A percentile compares a stretch with the other conserved stretches of the same genome.
Evolutionary conservation across 2,888 invertebrate genomes (phyloP).

Genomic region (Drosophila macrospina): DNA sequence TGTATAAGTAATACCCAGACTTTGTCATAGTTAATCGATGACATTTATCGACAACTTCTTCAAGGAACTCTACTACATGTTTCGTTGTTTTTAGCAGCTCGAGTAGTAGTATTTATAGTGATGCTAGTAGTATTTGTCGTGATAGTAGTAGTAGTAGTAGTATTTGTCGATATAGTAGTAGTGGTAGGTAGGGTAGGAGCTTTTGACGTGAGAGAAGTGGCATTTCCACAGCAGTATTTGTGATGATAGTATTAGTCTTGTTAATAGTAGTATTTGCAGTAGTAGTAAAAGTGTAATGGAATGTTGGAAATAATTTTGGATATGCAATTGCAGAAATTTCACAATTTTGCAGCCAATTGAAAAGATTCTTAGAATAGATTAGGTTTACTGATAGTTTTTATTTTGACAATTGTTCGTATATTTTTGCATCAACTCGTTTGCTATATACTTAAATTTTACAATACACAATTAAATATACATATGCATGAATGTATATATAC

Average conservation of each 20-base stretch:
- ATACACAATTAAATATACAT: slow-evolving; percentile 47
- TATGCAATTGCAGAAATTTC: not conserved
- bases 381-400: slow-evolving; percentile 63
- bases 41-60: not conserved
- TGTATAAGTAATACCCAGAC: not conserved
- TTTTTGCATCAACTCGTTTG: slow-evolving; percentile 49
- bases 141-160: not conserved
- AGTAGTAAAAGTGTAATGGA: not conserved
- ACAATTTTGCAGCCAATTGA: slow-evolving; percentile 17
- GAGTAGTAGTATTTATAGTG: not conserved
- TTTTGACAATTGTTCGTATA: slow-evolving; percentile 62
- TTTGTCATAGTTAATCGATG: not conserved
- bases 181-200: too few species aligned
- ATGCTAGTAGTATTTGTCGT: not conserved
- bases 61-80: not conserved
- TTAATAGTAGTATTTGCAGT: not conserved
- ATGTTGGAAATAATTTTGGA: not conserved
- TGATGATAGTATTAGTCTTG: too few species aligned
- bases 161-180: not conserved
- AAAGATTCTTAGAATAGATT: slow-evolving; percentile 16
- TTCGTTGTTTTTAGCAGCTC: not conserved
- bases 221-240: not conserved
- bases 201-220: too few species aligned
- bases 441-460: slow-evolving; percentile 52
- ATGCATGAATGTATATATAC: slow-evolving; percentile 36